Conservation (phyloP, 64 coral and sea anemone species). For the Platygyra sinensis region DNA sequence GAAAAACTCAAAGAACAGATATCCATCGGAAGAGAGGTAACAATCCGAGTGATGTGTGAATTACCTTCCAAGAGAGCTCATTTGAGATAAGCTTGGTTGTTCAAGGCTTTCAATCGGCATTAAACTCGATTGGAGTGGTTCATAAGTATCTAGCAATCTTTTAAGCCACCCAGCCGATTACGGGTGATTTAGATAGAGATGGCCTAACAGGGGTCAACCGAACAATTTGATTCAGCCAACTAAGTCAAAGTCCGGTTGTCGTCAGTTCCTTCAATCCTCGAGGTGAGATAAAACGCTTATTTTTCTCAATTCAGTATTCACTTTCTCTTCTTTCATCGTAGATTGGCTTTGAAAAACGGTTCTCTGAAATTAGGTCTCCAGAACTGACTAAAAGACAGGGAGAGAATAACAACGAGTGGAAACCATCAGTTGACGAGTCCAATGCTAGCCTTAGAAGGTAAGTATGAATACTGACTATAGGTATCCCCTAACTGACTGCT, state of each 20-base stretch:
- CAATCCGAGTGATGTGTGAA: neutral
- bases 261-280: too few relatives aligned
- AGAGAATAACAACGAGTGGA: conserved; percentile 4
- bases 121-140: neutral
- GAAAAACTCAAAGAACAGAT: conserved; percentile 51
- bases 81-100: too few relatives aligned
- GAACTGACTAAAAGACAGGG: neutral
- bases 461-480: neutral
- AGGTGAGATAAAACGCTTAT: neutral
- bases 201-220: too few relatives aligned
- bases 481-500: neutral
- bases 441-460: conserved; percentile 15
- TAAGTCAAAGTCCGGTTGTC: too few relatives aligned
- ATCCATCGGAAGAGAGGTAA: conserved; percentile 19
- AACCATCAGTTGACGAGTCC: neutral
- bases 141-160: neutral
- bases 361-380: neutral
- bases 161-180: too few relatives aligned
- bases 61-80: neutral
- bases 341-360: conserved; percentile 32
- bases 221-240: neutral
- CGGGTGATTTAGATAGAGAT: too few relatives aligned
- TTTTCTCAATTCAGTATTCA: too few relatives aligned
- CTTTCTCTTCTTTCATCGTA: neutral
- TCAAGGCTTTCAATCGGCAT: too few relatives aligned